Evolutionary conservation across 2,888 invertebrate species (phyloP), one percentile per base, ranked within the genome.

Genomic region (Gisinianus flammeolus): DNA sequence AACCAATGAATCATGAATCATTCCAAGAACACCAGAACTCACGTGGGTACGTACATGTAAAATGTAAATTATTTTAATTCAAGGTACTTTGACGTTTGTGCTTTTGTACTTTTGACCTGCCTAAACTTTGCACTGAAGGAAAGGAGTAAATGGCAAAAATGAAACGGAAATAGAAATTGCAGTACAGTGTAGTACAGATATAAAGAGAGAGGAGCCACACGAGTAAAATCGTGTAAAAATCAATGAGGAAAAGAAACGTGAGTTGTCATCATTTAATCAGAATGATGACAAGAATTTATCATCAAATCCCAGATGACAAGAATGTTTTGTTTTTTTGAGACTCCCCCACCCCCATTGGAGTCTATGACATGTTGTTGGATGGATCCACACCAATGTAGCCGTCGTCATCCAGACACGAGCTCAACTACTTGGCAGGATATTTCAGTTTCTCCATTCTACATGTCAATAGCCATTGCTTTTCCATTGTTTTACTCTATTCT

Each of bases 331-430:
- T n/a, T n/a, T n/a, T n/a, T n/a, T n/a, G n/a, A n/a, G n/a, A n/a
- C n/a, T n/a, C n/a, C n/a, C n/a, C n/a, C n/a, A n/a, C n/a, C 44
- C 68, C 68, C 68, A 44, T 68, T 24, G 68, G 68, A 68, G 44
- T 30, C 24, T 22, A 68, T 68, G 68, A 68, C 68, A 68, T 68
- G 4, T 68, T 6, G 44, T 35, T 68, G n/a, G 33, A 68, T 68
- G 28, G 68, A 67, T 28, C 28, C 68, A 33, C 31, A 67, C 22
- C 33, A 4, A 10, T 67, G 19, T 16, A 44, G 22, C 33, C 26
- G 16, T 35, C 68, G 24, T 68, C 68, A 44, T 68, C 22, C 44
- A 44, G 22, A 35, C 24, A 68, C 22, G 68, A 35, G 31, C 33
- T 44, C 62, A 24, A 2, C 58, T 24, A 58, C 3, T 8, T 2